Evolutionary conservation across 1,140 invertebrate genomes (phyloP), one percentile per base, ranked within the genome.

Genomic region (Drosophila baimaii): DNA sequence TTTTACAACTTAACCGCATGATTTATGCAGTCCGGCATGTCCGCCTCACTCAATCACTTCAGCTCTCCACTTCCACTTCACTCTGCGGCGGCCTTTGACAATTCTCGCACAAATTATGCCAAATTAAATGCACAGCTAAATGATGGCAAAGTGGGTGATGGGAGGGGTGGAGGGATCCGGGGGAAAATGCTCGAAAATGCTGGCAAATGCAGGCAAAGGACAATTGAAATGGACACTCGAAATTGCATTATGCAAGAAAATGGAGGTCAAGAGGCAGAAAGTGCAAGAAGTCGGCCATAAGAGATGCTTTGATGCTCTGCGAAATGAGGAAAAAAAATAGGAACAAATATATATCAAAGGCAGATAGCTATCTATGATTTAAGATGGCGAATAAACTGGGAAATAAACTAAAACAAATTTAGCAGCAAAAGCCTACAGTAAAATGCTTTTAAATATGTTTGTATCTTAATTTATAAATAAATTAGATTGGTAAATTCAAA

Each of bases 1-100:
- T 88, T 88, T 76, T 76, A 66, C 68, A 74, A 74, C 29, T 74
- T 88, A 88, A 77, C 76, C 79, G 71, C 79, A 77, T 80, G 84
- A 88, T 88, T 86, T 86, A 88, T 82, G 79, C 83, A 86, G 63
- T 79, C 39, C 27, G 19, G 23, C 23, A 49, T 27, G 25, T 41
- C 55, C 51, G 44, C 39, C 65, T 44, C 68, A 71, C 68, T 71
- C 68, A 71, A 58, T 71, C 68, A 71, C 19, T 43, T 8, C n/a
- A 25, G 15, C 49, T 10, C 51, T 35, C 19, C 51, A 33, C n/a
- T 37, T 33, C 37, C 62, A 43, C 27, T 25, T 47, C 15, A 17
- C 46, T 25, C 47, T 37, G 44, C 39, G 44, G 41, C 44, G 43
- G 46, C 73, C 54, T 61, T 51, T 77, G 70, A 56, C 78, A 76